Evolutionary conservation across 2,113 vertebrate genomes (phyloP), one percentile per base, ranked within the genome.

Genomic region (Trachemys scripta): DNA sequence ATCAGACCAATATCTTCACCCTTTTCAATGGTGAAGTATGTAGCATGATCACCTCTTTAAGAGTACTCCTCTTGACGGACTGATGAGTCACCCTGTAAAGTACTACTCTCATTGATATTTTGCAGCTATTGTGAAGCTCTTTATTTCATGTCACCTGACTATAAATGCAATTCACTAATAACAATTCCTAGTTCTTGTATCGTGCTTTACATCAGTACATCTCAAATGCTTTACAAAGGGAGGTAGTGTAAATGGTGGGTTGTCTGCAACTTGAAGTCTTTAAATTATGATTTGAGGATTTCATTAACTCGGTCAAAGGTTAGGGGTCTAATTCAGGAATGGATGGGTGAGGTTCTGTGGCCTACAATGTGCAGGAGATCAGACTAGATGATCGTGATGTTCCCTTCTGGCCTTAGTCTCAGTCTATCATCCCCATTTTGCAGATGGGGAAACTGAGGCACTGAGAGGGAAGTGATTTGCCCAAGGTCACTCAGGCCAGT

Each of bases 401-500:
- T 38, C n/a, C 17, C 35, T 69, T n/a, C 16, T 20, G 35, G 19
- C 8, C 65, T 69, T 69, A 62, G 56, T 27, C 65, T 69, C 38
- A 62, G 56, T 27, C 54, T 56, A 72, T 20, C n/a, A 72, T 19
- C n/a, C 65, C 65, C 65, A 38, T 38, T 72, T 47, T 93, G 87
- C 35, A 84, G 56, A 59, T 89, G 62, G 93, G 76, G 11, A 93
- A 91, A 78, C 56, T 90, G 82, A 91, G 62, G 62, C 22, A 49
- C 31, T 27, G 80, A 27, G 47, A 76, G 29, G 10, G 20, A 94
- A 90, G 50, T 84, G n/a, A 14, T 25, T 88, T 57, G 42, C 57
- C 89, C 82, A 89, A 90, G 62, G 80, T 89, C 62, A 20, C 85
- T 90, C 76, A 93, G 24, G 92, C 62, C 76, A 88, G 24, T 49